Base-by-base conservation (phyloP, 2,888 invertebrate genomes). In the Tetrapedia diversipes region DNA sequence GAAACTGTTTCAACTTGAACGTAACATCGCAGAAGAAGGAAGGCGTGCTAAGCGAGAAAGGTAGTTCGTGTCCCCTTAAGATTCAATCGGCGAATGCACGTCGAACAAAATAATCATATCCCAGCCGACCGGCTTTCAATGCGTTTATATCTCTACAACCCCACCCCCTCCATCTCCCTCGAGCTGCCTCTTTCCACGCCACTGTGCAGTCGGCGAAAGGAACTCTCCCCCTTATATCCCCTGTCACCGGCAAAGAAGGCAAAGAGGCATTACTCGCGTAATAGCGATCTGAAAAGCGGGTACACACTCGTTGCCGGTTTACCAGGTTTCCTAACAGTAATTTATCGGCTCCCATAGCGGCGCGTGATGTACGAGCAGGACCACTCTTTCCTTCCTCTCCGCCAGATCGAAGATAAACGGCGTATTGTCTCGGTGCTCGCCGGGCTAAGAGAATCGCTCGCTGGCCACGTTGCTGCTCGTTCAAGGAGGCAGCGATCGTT, bases 341-440 rank as follows among this genome's bases (percentile, higher is more conserved):
- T 84, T 85, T 85, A 85, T 80, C 83, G 76, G 76, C 76, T 84
- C 53, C 70, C 63, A 78, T 80, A 76, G 66, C 74, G 65, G 68
- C 74, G 79, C 72, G 77, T 81, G 79, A 83, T 77, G 83, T 81
- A 84, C 83, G 81, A 77, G 70, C 80, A 59, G 71, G 66, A 66
- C 73, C 74, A 64, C 71, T 77, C 84, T 84, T 77, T 75, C 63
- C 74, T 78, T 59, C 77, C 74, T 57, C 74, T 57, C 64, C 68
- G 73, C 60, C 83, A 76, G 85, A 84, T 84, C 85, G 77, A 71
- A 84, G 84, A 84, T 84, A 83, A 84, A 84, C 85, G 85, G 77
- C 77, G 84, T 77, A 84, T 84, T 84, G 84, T 84, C 81, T 84
- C 83, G 71, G 73, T 75, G 64, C 53, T 56, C 70, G 68, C 39